Evolutionary conservation across 2,113 vertebrate genomes (phyloP), one percentile per base, ranked within the genome.

Genomic region (Strix aluco): DNA sequence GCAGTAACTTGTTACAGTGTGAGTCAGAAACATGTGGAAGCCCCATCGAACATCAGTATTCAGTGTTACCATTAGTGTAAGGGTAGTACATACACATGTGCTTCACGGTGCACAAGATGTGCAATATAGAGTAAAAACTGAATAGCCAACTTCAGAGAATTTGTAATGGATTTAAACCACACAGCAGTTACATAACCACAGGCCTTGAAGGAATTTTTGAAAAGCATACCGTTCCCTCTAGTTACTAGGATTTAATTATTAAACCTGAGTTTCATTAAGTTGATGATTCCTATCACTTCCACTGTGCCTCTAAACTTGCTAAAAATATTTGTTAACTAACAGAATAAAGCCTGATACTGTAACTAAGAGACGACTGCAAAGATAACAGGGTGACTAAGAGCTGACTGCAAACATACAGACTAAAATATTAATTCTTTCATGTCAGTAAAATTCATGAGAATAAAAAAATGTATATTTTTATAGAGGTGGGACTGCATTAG

Each of bases 161-260:
- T 69, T 73, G 21, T 69, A 47, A 69, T 49, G 59, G 40, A 5
- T 34, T 84, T 88, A 84, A 94, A 81, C 59, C 34, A 20, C 54
- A 21, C 52, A 63, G 58, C 61, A 91, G 58, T 71, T 86, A 57
- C 27, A 46, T 86, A 95, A 58, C 44, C 27, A 57, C 3, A 55
- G 69, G 51, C 38, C 81, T 86, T 52, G 71, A 92, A 91, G 34
- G 49, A 75, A 9, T 71, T 70, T 80, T 75, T 63, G 2, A 55
- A 55, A 74, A 82, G 23, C 34, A 58, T 11, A 74, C 34, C 19
- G 29, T 93, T 32, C 27, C 29, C 34, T 88, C 47, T 36, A 55
- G 49, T 73, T 91, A 83, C n/a, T 40, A 69, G 49, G 25, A 81
- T 92, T 95, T 95, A 92, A 94, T 94, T 62, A 95, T 92, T 94